phyloP scores from a whole-genome alignment of 2,113 vertebrate genomes.

The Pomatorhinus ruficollis region DNA sequence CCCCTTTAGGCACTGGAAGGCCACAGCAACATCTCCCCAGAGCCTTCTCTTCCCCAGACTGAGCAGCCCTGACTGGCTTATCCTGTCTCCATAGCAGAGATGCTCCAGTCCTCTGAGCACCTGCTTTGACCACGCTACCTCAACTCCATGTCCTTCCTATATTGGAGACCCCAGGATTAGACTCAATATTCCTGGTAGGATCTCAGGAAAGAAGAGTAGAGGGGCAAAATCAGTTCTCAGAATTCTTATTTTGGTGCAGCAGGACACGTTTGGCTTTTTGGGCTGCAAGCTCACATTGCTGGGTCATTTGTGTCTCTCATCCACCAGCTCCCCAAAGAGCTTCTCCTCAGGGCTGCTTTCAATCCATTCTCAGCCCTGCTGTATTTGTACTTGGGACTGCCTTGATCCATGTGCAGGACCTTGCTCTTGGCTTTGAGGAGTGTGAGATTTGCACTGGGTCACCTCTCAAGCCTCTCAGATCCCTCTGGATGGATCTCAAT shows the following conservation, averaged over 20 bases:
- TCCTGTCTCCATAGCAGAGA: background rate
- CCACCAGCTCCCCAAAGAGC: background rate
- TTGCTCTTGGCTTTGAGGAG: background rate
- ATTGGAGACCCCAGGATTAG: background rate
- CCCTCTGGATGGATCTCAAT: background rate
- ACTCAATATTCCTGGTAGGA: background rate
- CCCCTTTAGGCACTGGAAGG: background rate
- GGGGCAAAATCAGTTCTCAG: background rate
- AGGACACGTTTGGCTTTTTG: background rate
- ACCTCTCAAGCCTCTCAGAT: background rate
- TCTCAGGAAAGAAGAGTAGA: background rate
- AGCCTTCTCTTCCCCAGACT: background rate
- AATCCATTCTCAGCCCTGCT: background rate
- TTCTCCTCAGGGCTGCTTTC: background rate
- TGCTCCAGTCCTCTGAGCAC: background rate
- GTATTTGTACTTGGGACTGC: background rate
- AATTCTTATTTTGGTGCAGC: background rate
- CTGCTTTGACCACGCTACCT: accelerated
- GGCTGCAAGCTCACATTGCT: background rate
- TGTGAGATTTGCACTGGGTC: background rate
- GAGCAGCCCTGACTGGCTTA: background rate
- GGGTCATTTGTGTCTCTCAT: background rate
- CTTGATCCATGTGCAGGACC: background rate
- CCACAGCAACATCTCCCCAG: background rate
- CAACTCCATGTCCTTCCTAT: background rate